Percentiles rank a stretch among this genome's conserved stretches.
These are phyloP conservation scores for Falco novaeseelandiae DNA, from an alignment of 2,797 vertebrate species.

Conservation along the genomic window DNA sequence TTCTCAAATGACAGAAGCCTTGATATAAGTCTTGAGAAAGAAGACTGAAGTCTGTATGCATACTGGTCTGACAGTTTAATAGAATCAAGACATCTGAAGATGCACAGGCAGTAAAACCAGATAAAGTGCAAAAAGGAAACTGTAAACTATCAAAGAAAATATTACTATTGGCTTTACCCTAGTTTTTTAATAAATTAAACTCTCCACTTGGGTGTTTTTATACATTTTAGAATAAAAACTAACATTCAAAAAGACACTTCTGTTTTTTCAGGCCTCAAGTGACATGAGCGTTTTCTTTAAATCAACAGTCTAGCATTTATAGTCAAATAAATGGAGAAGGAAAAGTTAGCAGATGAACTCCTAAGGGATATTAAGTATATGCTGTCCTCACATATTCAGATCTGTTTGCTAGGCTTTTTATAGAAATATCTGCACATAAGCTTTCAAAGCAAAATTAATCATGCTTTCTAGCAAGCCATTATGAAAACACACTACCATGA, in stretches of 20 bases:
- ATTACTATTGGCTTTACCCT: background rate
- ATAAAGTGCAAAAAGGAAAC: background rate
- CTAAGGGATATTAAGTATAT: background rate
- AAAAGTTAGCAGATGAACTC: background rate
- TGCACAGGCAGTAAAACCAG: background rate
- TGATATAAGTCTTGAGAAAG: background rate
- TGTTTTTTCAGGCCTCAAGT: background rate
- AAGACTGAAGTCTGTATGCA: background rate
- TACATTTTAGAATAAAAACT: background rate
- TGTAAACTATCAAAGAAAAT: background rate
- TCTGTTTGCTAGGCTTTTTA: background rate
- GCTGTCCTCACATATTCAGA: background rate
- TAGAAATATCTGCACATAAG: background rate
- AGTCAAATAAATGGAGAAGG: background rate
- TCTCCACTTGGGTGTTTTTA: background rate
- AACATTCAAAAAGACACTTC: background rate
- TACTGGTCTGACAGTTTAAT: background rate
- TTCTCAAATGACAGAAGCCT: background rate
- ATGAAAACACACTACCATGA: background rate
- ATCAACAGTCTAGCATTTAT: background rate
- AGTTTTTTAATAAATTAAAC: background rate
- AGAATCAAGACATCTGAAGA: background rate
- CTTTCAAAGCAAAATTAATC: background rate
- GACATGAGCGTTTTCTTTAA: background rate
- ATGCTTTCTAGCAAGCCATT: background rate